Base-by-base conservation (phyloP, 1,140 invertebrate species). In the Nomia melanderi region DNA sequence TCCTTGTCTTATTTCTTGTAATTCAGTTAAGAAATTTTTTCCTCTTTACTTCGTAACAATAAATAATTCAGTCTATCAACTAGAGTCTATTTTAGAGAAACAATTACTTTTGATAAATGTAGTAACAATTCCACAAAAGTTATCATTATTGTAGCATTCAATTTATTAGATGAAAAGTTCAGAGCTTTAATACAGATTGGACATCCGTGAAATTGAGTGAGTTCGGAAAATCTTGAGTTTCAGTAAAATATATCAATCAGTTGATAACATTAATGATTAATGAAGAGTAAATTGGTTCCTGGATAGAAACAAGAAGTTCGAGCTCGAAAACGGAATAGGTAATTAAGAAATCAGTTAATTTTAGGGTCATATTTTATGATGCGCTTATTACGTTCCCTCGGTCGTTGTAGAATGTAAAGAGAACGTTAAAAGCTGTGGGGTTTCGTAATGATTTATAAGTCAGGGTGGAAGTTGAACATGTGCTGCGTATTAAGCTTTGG, bases 331-430 rank as follows among this genome's bases (percentile, higher is more conserved):
- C 82, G 83, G 75, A 87, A 84, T 77, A 85, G 84, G 87, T 89
- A 90, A 90, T 90, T 89, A 89, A 88, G 84, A 82, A 89, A 89
- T 90, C 83, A 85, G 89, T 90, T 90, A 89, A 91, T 90, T 90
- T 89, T 88, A 86, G 85, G 84, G 81, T 81, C 85, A 88, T 90
- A 88, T 89, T 90, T 90, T 88, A 90, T 82, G 74, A 66, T 74
- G 60, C 78, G 74, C 77, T 80, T 66, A 65, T 79, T 69, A 71
- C 81, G 70, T 54, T 73, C 78, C 60, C 64, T 71, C 41, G 65
- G 44, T 54, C 64, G 36, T 44, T 39, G 50, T 74, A 60, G 64
- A 82, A 81, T 73, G 65, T 64, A 84, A 84, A 81, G 72, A 86
- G 77, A 88, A 81, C 77, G 82, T 83, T 85, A 79, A 88, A 86